A percentile compares a stretch with the other conserved stretches of the same genome.
These are phyloP conservation scores for Stictonetta naevosa DNA, from an alignment of 2,113 vertebrate genomes.

Conservation along the genomic window DNA sequence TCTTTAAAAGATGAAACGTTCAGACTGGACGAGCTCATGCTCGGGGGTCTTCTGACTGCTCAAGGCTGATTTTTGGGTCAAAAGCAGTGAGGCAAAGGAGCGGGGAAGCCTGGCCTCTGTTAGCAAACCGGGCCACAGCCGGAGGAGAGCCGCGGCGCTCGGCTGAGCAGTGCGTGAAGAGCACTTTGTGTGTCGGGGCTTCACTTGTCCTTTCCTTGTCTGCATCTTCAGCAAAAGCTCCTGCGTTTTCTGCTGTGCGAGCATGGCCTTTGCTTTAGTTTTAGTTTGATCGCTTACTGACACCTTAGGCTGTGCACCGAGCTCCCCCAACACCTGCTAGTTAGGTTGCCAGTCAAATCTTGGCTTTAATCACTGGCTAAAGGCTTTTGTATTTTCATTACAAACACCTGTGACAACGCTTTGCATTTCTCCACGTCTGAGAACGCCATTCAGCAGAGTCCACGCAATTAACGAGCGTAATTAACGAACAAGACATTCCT, in stretches of 20 bases:
- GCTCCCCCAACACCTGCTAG: not conserved
- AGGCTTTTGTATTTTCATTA: not conserved
- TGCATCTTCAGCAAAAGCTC: not conserved
- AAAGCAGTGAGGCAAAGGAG: not conserved
- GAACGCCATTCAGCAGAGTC: not conserved
- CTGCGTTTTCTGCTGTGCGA: not conserved
- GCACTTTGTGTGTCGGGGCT: accelerated
- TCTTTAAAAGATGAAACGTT: not conserved
- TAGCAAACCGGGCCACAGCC: not conserved
- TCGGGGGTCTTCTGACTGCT: not conserved
- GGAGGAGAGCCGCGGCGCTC: not conserved
- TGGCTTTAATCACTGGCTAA: not conserved
- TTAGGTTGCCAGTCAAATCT: not conserved
- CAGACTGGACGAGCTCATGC: not conserved
- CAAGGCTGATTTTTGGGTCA: not conserved
- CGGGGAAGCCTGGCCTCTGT: not conserved
- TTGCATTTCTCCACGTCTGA: not conserved
- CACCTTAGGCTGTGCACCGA: not conserved
- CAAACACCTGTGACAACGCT: not conserved
- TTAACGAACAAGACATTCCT: not conserved
- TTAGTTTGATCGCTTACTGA: not conserved
- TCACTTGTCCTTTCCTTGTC: not conserved
- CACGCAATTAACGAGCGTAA: not conserved
- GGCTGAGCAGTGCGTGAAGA: not conserved
- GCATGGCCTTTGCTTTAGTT: not conserved